Base-by-base conservation (phyloP, 2,113 vertebrate species). In the Pseudolaguvia tuberculata region DNA sequence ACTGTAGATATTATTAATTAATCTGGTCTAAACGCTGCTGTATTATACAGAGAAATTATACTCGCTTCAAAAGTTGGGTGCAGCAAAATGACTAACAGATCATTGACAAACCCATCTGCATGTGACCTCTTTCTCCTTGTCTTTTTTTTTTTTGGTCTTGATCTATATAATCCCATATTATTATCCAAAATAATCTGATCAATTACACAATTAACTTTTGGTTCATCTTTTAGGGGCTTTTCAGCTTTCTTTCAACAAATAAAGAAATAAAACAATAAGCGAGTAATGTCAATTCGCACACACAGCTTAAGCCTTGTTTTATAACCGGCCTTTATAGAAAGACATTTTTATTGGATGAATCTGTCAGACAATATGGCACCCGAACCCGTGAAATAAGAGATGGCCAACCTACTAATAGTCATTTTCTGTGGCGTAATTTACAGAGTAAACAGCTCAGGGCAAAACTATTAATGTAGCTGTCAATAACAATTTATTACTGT, bases 401-500 rank as follows among this genome's bases (percentile, higher is more conserved):
- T 3, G 52, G 17, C 67, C 20, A 69, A 11, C 29, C 13, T 69
- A 15, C 47, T 29, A 68, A 51, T 31, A 52, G 12, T 1, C 35
- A 35, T 2, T 50, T 4, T 67, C 27, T 29, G 17, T 20, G 63
- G 45, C 11, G 4, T 50, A 45, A 48, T 17, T 4, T 23, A 10
- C 62, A 10, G 62, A 48, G 62, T 25, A 23, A 14, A 65, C 39
- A 45, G 61, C 61, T 63, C 61, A 63, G 18, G 27, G 23, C 63
- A 66, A 66, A 20, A 47, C 21, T 21, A 21, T 42, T 45, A 47
- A 47, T 65, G 14, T 25, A 50, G 42, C 45, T 66, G 62, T 15
- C 23, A 50, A 27, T 50, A 20, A 65, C 39, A 47, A 66, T 66
- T 17, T 23, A 65, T 25, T 23, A 21, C 15, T 63, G 31, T 3